Evolutionary conservation across 2,113 vertebrate genomes (phyloP).

Genomic region (Maccullochella peelii): DNA sequence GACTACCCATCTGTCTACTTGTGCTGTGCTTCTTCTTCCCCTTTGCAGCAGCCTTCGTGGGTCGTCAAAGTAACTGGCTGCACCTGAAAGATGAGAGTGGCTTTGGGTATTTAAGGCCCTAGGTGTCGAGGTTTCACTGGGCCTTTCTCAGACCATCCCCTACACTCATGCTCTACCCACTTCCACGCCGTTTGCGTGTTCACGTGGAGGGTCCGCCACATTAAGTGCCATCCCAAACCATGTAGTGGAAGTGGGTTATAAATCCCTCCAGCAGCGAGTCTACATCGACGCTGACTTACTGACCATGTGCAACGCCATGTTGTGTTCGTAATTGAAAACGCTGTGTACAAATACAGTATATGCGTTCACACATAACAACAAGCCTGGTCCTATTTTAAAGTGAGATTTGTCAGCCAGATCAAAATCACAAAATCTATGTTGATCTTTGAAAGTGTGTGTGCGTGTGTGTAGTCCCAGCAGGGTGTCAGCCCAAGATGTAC

Average conservation of each 20-base stretch:
- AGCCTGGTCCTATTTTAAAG: conserved; percentile 39
- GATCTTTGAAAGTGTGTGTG: conserved; percentile 2
- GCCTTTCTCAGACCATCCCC: too few species aligned
- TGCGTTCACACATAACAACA: neutral
- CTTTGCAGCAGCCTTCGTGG: neutral
- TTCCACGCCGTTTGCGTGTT: too few species aligned
- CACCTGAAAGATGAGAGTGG: neutral
- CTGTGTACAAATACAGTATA: too few species aligned
- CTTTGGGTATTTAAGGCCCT: neutral
- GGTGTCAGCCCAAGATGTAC: conserved; percentile 16
- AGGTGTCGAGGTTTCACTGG: too few species aligned
- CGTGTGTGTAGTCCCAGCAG: conserved; percentile 10
- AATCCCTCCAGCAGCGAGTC: too few species aligned
- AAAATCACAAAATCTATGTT: neutral
- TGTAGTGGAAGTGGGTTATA: too few species aligned
- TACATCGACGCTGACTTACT: too few species aligned
- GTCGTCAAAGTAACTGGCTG: neutral
- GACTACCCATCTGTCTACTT: neutral
- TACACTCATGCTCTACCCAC: too few species aligned
- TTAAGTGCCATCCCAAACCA: too few species aligned
- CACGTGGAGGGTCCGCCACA: too few species aligned
- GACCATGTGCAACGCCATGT: too few species aligned
- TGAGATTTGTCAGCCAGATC: conserved; percentile 19
- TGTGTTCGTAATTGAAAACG: too few species aligned
- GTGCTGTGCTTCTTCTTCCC: neutral